phyloP scores from a whole-genome alignment of 2,113 vertebrate species.

The Columba janthina region DNA sequence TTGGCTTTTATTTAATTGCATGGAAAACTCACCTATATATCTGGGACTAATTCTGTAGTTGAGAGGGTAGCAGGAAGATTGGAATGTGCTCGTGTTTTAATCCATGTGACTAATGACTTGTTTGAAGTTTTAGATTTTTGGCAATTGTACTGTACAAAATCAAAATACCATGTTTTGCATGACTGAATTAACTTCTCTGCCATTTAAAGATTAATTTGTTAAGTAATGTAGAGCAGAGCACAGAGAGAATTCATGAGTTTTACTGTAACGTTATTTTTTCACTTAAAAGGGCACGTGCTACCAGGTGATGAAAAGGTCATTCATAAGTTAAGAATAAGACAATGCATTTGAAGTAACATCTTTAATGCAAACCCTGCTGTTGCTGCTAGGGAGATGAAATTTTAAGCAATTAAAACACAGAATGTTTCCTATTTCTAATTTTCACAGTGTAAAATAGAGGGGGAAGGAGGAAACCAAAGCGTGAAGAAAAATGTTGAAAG shows the following conservation, averaged over 20 bases:
- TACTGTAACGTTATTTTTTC: neutral
- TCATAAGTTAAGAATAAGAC: neutral
- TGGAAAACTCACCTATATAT: neutral
- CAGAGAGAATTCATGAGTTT: neutral
- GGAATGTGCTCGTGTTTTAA: neutral
- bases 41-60: neutral
- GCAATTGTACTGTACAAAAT: neutral
- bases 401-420: neutral
- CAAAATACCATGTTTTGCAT: neutral
- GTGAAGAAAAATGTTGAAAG: neutral
- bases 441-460: neutral
- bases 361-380: neutral
- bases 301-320: neutral
- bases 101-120: neutral
- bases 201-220: conserved; percentile 17
- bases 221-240: neutral
- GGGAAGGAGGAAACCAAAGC: neutral
- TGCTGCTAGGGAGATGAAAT: neutral
- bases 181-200: neutral
- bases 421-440: neutral
- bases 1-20: neutral
- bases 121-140: neutral
- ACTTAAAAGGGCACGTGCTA: neutral
- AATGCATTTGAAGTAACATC: neutral
- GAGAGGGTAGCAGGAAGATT: neutral